Evolutionary conservation across 2,888 invertebrate species (phyloP).

Genomic region (Atethmia centrago): DNA sequence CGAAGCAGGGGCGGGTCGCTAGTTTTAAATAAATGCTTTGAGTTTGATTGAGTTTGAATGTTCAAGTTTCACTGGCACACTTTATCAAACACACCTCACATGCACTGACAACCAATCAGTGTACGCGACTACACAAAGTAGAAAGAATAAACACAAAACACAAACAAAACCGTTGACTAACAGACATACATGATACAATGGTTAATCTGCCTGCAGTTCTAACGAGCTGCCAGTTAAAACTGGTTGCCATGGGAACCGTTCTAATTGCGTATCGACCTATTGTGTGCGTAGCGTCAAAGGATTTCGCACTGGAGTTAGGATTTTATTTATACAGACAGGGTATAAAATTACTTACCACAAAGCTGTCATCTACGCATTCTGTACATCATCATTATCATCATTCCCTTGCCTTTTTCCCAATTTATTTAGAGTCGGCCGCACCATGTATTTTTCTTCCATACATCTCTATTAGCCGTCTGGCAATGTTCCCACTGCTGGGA

Average conservation of each 20-base stretch:
- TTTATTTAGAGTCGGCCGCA: not conserved
- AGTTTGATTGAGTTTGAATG: slow-evolving; percentile 1
- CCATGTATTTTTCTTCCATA: not conserved
- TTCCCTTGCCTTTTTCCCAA: not conserved
- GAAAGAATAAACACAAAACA: slow-evolving; percentile 20
- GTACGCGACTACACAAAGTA: slow-evolving; percentile 9
- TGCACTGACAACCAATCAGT: slow-evolving; percentile 13
- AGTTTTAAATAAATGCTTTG: not conserved
- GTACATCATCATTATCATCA: not conserved
- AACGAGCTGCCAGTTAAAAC: slow-evolving; percentile 37
- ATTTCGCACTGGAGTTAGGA: not conserved
- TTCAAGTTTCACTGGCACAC: not conserved
- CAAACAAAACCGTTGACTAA: slow-evolving; percentile 26
- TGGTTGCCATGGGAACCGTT: slow-evolving; percentile 31
- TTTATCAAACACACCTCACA: not conserved
- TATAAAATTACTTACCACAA: not conserved
- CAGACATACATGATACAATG: not conserved
- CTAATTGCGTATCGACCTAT: slow-evolving; percentile 38
- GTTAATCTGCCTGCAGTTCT: slow-evolving; percentile 19
- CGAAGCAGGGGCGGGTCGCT: not conserved
- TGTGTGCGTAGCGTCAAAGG: slow-evolving; percentile 15
- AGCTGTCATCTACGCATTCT: not conserved
- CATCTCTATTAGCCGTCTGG: not conserved
- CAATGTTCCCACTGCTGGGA: too few species aligned
- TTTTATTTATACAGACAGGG: not conserved